Conservation (phyloP, 1,140 invertebrate genomes). For the Danaus melanippus region DNA sequence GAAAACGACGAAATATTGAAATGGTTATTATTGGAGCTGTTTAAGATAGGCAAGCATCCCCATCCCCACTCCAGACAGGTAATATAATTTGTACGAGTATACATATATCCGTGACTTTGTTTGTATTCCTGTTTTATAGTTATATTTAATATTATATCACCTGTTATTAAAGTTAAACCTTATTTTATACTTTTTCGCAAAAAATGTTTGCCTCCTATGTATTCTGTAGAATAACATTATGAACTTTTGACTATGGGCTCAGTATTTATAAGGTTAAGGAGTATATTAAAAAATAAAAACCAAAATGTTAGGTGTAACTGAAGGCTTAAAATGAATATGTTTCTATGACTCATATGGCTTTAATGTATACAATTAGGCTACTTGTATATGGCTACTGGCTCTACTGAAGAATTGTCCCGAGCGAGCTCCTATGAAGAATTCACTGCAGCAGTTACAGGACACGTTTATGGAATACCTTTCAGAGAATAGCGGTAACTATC, state of each 20-base stretch:
- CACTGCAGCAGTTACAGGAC: conserved; percentile 81
- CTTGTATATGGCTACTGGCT: conserved; percentile 88
- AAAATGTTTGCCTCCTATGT: no score
- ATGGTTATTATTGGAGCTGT: conserved; percentile 79
- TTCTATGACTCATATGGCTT: no score
- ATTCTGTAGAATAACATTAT: no score
- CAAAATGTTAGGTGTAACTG: no score
- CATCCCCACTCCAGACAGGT: conserved; percentile 91
- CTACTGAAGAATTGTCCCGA: conserved; percentile 85
- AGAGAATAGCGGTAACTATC: conserved; percentile 85
- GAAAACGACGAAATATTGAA: conserved; percentile 76
- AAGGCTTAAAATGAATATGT: no score
- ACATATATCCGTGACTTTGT: no score
- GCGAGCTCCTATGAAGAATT: conserved; percentile 76
- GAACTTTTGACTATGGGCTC: no score
- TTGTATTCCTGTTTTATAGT: conserved; percentile 1
- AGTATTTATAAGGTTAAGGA: no score
- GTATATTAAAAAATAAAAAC: no score
- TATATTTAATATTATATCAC: neutral
- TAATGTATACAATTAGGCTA: conserved; percentile 71
- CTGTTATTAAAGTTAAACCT: no score
- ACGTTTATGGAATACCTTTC: conserved; percentile 91
- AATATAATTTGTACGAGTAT: conserved; percentile 4
- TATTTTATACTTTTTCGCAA: no score
- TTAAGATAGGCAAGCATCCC: conserved; percentile 78